phyloP scores from a whole-genome alignment of 2,113 vertebrate species.

The Ailuropoda melanoleuca region DNA sequence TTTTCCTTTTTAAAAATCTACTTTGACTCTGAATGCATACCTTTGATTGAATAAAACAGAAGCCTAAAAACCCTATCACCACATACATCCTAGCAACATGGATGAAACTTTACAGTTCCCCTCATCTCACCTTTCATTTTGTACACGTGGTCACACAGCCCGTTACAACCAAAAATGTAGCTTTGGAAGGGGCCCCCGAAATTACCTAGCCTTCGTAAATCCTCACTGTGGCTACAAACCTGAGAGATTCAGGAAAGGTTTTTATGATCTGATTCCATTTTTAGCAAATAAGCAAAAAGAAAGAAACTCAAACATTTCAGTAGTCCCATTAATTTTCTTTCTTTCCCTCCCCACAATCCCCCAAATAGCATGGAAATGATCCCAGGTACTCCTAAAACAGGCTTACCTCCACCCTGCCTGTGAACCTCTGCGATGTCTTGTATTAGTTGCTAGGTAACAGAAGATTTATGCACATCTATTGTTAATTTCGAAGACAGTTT shows the following conservation, averaged over 20 bases:
- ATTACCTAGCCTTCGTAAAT: neutral
- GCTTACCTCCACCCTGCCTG: slow-evolving; percentile 70
- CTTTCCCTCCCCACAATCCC: slow-evolving; percentile 70
- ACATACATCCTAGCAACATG: neutral
- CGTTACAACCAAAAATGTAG: neutral
- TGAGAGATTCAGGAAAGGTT: neutral
- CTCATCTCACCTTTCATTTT: neutral
- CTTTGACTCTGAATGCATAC: neutral
- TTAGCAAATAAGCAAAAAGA: neutral
- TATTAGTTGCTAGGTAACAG: slow-evolving; percentile 89
- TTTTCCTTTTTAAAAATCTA: slow-evolving; percentile 13
- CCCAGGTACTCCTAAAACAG: slow-evolving; percentile 82
- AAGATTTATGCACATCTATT: slow-evolving; percentile 87
- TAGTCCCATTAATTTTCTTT: slow-evolving; percentile 55
- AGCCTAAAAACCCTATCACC: neutral
- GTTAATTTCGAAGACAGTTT: slow-evolving; percentile 85
- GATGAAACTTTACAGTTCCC: neutral
- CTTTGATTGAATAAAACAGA: neutral
- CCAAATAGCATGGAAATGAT: slow-evolving; percentile 70
- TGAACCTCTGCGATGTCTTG: slow-evolving; percentile 83
- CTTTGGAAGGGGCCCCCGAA: neutral
- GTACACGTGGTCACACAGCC: neutral
- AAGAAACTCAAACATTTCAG: slow-evolving; percentile 68
- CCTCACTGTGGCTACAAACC: neutral
- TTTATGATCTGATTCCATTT: slow-evolving; percentile 7